phyloP scores from a whole-genome alignment of 1,140 invertebrate species.

The Achatina immaculata region DNA sequence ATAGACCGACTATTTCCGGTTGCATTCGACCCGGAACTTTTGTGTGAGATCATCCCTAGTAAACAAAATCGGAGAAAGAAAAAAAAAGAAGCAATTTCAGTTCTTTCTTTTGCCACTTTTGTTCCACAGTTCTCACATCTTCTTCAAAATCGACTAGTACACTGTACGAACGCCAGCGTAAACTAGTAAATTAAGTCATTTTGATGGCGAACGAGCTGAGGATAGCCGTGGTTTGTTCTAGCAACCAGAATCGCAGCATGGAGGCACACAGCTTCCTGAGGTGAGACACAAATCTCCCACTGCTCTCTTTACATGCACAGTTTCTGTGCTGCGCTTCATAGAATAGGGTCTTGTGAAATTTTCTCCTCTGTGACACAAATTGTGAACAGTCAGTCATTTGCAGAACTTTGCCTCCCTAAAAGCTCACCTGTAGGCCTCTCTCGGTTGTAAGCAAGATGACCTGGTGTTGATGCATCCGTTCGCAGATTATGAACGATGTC shows the following conservation, averaged over 20 bases:
- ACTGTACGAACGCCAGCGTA: background rate
- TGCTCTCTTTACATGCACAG: background rate
- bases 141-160: background rate
- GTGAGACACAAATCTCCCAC: conserved; percentile 71
- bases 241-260: conserved; percentile 99
- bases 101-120: background rate
- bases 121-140: background rate
- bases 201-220: conserved; percentile 28
- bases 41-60: background rate
- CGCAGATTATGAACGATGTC: too few species aligned
- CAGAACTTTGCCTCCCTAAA: too few species aligned
- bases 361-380: too few species aligned
- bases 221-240: conserved; percentile 97
- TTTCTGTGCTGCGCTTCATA: background rate
- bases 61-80: conserved; percentile 5
- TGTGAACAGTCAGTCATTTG: too few species aligned
- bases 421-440: too few species aligned
- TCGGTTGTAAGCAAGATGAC: too few species aligned
- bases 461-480: too few species aligned
- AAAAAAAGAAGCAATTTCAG: too few species aligned
- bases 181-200: background rate
- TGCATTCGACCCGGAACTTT: background rate
- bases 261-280: conserved; percentile 97
- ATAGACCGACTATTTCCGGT: background rate
- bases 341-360: too few species aligned